Percentiles rank a stretch among this genome's conserved stretches.
phyloP scores from a whole-genome alignment of 2,888 invertebrate genomes.

The Erebia palarica region DNA sequence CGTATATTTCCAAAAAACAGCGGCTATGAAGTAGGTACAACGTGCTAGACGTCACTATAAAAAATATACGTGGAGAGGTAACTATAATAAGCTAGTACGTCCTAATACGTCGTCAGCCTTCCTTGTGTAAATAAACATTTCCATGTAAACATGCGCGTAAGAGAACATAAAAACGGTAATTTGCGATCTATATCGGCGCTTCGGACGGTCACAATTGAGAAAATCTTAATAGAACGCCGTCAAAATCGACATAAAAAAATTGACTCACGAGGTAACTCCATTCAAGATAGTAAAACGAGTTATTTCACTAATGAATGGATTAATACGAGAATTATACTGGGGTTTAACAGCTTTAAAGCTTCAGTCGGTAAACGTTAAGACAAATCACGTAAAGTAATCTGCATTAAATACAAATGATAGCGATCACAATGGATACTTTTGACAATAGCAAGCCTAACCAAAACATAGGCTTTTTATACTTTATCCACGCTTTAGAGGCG shows the following conservation, averaged over 20 bases:
- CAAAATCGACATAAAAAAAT: conserved; percentile 43
- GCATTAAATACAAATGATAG: conserved; percentile 44
- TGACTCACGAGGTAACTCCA: conserved; percentile 47
- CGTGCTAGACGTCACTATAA: neutral
- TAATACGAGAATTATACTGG: neutral
- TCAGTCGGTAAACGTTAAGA: conserved; percentile 44
- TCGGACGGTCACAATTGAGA: conserved; percentile 44
- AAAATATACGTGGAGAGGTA: conserved; percentile 14
- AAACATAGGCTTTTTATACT: conserved; percentile 75
- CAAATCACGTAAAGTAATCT: conserved; percentile 48
- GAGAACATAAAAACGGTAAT: conserved; percentile 66
- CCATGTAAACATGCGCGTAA: conserved; percentile 73
- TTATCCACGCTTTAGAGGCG: conserved; percentile 43
- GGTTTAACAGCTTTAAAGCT: conserved; percentile 47
- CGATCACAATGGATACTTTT: conserved; percentile 77
- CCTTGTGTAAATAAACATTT: conserved; percentile 76
- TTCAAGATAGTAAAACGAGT: conserved; percentile 35
- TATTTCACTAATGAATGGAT: conserved; percentile 1
- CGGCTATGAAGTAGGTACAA: neutral
- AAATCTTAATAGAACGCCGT: conserved; percentile 41
- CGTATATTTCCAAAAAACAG: too few relatives aligned
- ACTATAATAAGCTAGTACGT: conserved; percentile 24
- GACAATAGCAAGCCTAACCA: conserved; percentile 69
- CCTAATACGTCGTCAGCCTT: conserved; percentile 53
- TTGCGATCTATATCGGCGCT: conserved; percentile 58